Evolutionary conservation across 1,140 invertebrate species (phyloP).

Genomic region (Argopecten irradians): DNA sequence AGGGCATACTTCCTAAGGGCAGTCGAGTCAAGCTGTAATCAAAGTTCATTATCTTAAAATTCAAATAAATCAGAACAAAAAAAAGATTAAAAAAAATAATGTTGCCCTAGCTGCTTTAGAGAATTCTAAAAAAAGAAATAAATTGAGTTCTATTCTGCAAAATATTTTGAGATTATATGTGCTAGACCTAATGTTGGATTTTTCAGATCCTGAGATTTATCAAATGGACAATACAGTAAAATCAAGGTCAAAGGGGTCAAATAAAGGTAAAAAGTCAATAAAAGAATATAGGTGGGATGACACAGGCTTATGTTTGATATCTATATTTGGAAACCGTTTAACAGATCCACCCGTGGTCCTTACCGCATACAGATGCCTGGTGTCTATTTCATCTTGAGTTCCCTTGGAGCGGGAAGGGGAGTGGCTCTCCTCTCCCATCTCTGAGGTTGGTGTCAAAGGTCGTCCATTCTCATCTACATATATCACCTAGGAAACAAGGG

Average conservation of each 20-base stretch:
- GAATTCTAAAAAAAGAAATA: background rate
- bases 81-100: background rate
- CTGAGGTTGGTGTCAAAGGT: conserved; percentile 57
- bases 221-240: too few species aligned
- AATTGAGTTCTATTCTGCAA: background rate
- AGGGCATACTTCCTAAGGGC: conserved; percentile 70
- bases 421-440: conserved; percentile 39
- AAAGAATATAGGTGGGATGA: too few species aligned
- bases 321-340: too few species aligned
- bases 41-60: background rate
- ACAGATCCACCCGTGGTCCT: too few species aligned
- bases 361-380: conserved; percentile 69
- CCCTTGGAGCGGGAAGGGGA: background rate
- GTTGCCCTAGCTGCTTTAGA: background rate
- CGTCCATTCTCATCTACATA: conserved; percentile 69
- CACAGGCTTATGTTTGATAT: too few species aligned
- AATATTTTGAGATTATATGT: too few species aligned
- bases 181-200: too few species aligned
- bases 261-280: too few species aligned
- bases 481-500: conserved; percentile 56
- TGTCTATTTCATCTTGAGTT: conserved; percentile 61
- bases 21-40: conserved; percentile 66
- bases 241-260: too few species aligned
- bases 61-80: background rate
- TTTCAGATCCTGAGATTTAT: too few species aligned